Evolutionary conservation across 2,888 invertebrate genomes (phyloP).

Genomic region (Helleia helle): DNA sequence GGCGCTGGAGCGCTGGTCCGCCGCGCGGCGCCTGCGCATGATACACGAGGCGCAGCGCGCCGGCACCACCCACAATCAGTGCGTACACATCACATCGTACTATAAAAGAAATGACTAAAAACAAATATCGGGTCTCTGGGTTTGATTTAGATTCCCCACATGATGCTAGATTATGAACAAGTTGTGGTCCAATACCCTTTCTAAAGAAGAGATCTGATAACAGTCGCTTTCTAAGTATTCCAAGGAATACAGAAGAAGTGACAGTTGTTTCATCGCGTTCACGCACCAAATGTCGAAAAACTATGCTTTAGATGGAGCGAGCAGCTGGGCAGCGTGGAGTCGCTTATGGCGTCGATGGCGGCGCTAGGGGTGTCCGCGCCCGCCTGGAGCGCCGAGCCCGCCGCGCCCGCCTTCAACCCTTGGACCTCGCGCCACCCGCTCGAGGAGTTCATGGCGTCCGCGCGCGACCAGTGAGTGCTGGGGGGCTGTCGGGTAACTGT

Average conservation of each 20-base stretch:
- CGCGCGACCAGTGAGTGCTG: constrained; percentile 16
- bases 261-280: not conserved
- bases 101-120: no score
- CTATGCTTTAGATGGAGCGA: constrained; percentile 10
- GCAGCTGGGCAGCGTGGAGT: constrained; percentile 28
- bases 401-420: constrained; percentile 47
- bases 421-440: constrained; percentile 59
- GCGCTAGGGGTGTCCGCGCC: constrained; percentile 33
- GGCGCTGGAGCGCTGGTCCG: constrained; percentile 61
- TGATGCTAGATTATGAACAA: no score
- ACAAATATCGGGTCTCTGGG: no score
- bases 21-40: constrained; percentile 62
- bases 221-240: no score
- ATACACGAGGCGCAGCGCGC: constrained; percentile 58
- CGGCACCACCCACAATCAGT: constrained; percentile 29
- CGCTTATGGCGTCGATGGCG: constrained; percentile 38
- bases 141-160: no score
- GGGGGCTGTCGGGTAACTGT: constrained; percentile 16
- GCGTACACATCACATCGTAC: no score
- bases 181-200: no score
- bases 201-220: not conserved
- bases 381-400: constrained; percentile 25
- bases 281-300: no score
- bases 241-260: no score
- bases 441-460: constrained; percentile 45